Evolutionary conservation across 2,888 invertebrate species (phyloP).

Genomic region (Dasypogon diadema): DNA sequence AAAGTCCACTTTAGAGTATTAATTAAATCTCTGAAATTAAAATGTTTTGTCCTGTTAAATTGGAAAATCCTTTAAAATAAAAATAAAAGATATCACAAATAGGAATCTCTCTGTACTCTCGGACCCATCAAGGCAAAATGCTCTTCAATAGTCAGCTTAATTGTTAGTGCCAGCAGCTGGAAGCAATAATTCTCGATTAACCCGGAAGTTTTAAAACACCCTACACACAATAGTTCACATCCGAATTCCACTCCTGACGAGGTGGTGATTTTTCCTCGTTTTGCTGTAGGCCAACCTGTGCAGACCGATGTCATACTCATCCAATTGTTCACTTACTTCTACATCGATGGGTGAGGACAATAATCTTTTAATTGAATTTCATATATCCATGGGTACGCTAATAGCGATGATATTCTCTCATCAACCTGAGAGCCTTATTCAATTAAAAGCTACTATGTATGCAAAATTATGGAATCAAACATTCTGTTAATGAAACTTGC

Average conservation of each 20-base stretch:
- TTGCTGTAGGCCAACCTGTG: not conserved
- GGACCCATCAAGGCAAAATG: slow-evolving; percentile 3
- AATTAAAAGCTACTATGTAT: not conserved
- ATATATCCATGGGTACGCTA: slow-evolving; percentile 13
- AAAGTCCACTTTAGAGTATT: slow-evolving; percentile 61
- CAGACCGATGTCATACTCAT: not conserved
- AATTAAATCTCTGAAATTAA: slow-evolving; percentile 69
- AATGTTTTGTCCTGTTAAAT: slow-evolving; percentile 69
- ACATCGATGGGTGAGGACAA: slow-evolving; percentile 19
- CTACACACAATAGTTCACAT: slow-evolving; percentile 21
- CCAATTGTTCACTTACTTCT: slow-evolving; percentile 40
- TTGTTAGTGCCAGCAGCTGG: slow-evolving; percentile 31
- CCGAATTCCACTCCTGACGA: not conserved
- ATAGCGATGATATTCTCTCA: slow-evolving; percentile 4
- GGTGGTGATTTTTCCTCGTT: not conserved
- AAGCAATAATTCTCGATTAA: slow-evolving; percentile 46
- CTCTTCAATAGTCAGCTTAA: slow-evolving; percentile 32
- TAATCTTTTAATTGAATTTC: slow-evolving; percentile 36
- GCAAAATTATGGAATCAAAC: too few species aligned
- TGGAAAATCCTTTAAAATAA: slow-evolving; percentile 64
- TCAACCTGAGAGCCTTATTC: not conserved
- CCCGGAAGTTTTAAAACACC: slow-evolving; percentile 34
- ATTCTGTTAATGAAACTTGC: too few species aligned
- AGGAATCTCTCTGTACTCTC: slow-evolving; percentile 14
- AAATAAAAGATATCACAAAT: slow-evolving; percentile 34